Conservation (phyloP, 2,113 vertebrate genomes). For the Rutilus rutilus region DNA sequence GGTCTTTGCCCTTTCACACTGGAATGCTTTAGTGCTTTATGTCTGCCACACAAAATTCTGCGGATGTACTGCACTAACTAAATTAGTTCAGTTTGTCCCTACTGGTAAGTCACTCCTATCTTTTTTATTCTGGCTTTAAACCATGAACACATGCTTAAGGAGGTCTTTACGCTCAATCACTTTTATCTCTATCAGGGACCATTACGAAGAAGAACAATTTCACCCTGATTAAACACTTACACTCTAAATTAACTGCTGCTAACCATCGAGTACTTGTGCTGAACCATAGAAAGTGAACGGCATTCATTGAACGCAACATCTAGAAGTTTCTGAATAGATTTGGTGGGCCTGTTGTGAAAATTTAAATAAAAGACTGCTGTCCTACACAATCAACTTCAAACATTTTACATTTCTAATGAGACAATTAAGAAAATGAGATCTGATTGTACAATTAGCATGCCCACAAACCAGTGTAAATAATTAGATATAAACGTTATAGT, state of each 20-base stretch:
- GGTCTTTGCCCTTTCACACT: neutral
- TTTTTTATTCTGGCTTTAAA: constrained; percentile 27
- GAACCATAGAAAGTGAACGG: constrained; percentile 16
- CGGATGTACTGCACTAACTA: neutral
- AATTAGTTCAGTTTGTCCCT: constrained; percentile 26
- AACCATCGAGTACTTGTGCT: constrained; percentile 30
- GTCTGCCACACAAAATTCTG: neutral
- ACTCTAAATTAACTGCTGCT: constrained; percentile 51
- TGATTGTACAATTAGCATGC: constrained; percentile 35
- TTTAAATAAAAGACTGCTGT: neutral
- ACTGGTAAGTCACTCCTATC: constrained; percentile 8
- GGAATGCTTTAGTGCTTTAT: neutral
- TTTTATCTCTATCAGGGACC: constrained; percentile 56
- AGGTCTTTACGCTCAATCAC: constrained; percentile 46
- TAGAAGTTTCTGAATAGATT: neutral
- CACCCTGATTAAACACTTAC: constrained; percentile 57
- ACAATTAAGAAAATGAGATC: constrained; percentile 27
- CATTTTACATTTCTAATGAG: constrained; percentile 30
- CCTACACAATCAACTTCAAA: neutral
- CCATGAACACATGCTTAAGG: constrained; percentile 38
- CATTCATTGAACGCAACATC: neutral
- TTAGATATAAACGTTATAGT: constrained; percentile 28
- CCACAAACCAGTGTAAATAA: constrained; percentile 37
- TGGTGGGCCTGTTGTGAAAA: neutral
- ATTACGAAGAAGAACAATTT: constrained; percentile 56